Conservation (phyloP, 2,888 invertebrate species). For the Drosophila leonis region DNA sequence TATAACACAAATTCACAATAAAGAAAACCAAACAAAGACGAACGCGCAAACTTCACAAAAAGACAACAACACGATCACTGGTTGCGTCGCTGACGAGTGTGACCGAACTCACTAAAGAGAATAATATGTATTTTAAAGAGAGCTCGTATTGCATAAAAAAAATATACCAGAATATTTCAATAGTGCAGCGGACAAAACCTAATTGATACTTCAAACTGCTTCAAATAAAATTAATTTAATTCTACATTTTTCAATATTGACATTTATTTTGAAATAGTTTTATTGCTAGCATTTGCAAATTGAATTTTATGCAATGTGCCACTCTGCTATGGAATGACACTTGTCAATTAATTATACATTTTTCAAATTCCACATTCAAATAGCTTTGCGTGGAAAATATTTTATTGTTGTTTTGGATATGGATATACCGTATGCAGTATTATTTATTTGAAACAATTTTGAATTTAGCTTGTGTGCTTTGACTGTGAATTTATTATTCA, state of each 20-base stretch:
- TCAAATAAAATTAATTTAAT: not conserved
- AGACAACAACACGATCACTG: constrained; percentile 58
- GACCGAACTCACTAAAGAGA: constrained; percentile 14
- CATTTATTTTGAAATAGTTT: constrained; percentile 2
- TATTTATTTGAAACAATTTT: constrained; percentile 5
- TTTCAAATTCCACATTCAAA: constrained; percentile 3
- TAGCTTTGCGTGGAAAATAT: not conserved
- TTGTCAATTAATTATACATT: constrained; percentile 7
- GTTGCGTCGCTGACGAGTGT: constrained; percentile 36
- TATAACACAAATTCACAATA: constrained; percentile 18
- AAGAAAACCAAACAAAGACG: constrained; percentile 22
- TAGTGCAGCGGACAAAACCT: constrained; percentile 14
- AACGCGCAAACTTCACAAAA: constrained; percentile 45
- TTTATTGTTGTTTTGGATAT: not conserved
- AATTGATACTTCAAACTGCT: constrained; percentile 12
- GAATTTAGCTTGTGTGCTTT: not conserved
- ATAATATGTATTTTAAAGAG: not conserved
- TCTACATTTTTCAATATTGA: not conserved
- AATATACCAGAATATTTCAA: constrained; percentile 25
- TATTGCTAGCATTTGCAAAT: not conserved
- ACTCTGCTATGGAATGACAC: not conserved
- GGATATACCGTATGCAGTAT: too few relatives aligned
- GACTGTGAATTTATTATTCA: constrained; percentile 34
- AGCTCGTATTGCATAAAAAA: not conserved
- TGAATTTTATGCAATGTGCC: not conserved